Conservation (phyloP, 2,888 invertebrate genomes). For the Xylota segnis region DNA sequence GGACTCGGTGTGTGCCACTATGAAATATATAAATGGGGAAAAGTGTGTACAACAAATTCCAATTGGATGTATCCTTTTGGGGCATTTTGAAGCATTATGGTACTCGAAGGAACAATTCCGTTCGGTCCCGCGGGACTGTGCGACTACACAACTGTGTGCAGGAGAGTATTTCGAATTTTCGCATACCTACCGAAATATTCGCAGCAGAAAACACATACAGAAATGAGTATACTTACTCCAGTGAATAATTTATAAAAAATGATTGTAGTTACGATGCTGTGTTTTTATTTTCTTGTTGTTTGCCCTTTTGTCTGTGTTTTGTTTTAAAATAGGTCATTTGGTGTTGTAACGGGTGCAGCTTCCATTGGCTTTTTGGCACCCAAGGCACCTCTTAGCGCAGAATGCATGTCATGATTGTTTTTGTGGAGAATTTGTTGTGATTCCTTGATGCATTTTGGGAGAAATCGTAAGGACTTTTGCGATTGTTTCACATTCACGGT, state of each 20-base stretch:
- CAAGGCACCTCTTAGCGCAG: background rate
- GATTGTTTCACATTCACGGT: too few species aligned
- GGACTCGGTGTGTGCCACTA: conserved; percentile 73
- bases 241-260: conserved; percentile 71
- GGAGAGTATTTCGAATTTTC: conserved; percentile 51
- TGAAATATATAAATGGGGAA: conserved; percentile 77
- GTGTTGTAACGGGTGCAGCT: conserved; percentile 4
- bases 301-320: conserved; percentile 25
- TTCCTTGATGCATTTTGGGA: background rate
- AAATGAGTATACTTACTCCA: conserved; percentile 51
- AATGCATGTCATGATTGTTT: conserved; percentile 6
- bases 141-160: conserved; percentile 63
- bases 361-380: conserved; percentile 4
- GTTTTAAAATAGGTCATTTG: conserved; percentile 62
- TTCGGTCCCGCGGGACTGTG: conserved; percentile 80
- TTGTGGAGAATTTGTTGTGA: background rate
- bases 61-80: conserved; percentile 84
- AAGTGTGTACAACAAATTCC: conserved; percentile 80
- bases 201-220: conserved; percentile 7
- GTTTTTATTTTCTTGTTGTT: conserved; percentile 4
- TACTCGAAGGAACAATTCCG: conserved; percentile 84
- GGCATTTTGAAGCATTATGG: conserved; percentile 83
- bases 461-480: too few species aligned
- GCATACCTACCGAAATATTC: conserved; percentile 52
- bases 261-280: conserved; percentile 48